Percentiles rank a stretch among this genome's conserved stretches.
Evolutionary conservation across 2,888 invertebrate species (phyloP).

Genomic region (Mellilla xanthometata): DNA sequence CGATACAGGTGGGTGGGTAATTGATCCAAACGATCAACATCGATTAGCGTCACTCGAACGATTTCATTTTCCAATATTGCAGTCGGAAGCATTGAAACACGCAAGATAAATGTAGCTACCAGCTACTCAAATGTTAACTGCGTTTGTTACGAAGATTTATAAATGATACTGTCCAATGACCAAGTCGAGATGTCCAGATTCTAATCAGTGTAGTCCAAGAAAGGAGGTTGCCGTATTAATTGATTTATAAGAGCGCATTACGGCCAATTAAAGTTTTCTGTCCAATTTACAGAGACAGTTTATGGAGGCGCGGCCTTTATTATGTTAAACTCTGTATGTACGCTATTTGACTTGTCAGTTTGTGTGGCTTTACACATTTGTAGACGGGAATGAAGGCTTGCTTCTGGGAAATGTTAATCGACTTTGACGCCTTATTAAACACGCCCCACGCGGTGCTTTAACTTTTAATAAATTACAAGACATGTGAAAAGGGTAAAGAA

Average conservation of each 20-base stretch:
- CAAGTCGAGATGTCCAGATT: constrained; percentile 42
- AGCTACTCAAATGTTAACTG: constrained; percentile 37
- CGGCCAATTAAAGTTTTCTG: constrained; percentile 63
- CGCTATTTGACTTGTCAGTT: constrained; percentile 46
- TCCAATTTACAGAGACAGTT: constrained; percentile 51
- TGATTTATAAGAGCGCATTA: constrained; percentile 69
- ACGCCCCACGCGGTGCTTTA: background rate
- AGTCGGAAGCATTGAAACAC: constrained; percentile 26
- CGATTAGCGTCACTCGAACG: constrained; percentile 19
- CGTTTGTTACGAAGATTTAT: constrained; percentile 46
- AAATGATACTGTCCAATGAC: constrained; percentile 45
- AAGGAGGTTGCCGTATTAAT: constrained; percentile 57
- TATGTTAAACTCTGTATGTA: constrained; percentile 40
- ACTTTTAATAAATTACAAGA: background rate
- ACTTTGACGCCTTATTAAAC: background rate
- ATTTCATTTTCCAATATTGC: constrained; percentile 26
- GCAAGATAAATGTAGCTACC: constrained; percentile 35
- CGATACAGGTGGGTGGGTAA: constrained; percentile 15
- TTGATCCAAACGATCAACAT: constrained; percentile 10
- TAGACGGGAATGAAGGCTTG: constrained; percentile 20
- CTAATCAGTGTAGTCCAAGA: constrained; percentile 55
- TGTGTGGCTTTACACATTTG: constrained; percentile 42
- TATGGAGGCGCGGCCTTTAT: constrained; percentile 45
- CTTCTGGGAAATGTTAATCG: constrained; percentile 21
- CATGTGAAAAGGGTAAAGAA: too few relatives aligned